A percentile compares a stretch with the other conserved stretches of the same genome.
These are phyloP conservation scores for Parnassius orleans DNA, from an alignment of 2,888 invertebrate genomes.

Conservation along the genomic window DNA sequence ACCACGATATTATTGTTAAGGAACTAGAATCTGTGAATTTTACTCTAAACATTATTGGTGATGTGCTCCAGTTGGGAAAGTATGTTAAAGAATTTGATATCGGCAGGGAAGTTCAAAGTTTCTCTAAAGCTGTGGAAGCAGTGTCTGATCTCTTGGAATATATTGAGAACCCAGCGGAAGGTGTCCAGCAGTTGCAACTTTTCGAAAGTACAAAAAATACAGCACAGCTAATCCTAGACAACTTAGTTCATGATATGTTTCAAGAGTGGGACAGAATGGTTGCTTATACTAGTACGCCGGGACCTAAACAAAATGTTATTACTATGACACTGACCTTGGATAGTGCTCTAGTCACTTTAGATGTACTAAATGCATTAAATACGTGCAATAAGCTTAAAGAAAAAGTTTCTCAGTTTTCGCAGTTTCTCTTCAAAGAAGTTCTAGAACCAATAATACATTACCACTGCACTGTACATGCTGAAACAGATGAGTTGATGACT, in stretches of 20 bases:
- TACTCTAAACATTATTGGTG: slow-evolving; percentile 70
- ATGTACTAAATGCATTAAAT: slow-evolving; percentile 64
- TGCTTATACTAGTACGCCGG: slow-evolving; percentile 52
- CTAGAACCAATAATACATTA: slow-evolving; percentile 80
- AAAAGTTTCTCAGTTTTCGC: slow-evolving; percentile 80
- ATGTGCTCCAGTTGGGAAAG: slow-evolving; percentile 58
- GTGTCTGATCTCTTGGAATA: slow-evolving; percentile 69
- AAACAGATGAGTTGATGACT: slow-evolving; percentile 55
- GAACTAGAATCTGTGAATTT: slow-evolving; percentile 80
- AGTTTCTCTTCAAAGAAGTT: slow-evolving; percentile 79
- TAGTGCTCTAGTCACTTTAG: slow-evolving; percentile 44
- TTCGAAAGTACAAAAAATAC: slow-evolving; percentile 70
- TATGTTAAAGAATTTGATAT: slow-evolving; percentile 61
- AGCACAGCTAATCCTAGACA: slow-evolving; percentile 65
- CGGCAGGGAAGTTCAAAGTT: slow-evolving; percentile 56
- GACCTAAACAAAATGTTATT: slow-evolving; percentile 49
- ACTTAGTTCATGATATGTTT: slow-evolving; percentile 67
- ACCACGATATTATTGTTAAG: slow-evolving; percentile 78
- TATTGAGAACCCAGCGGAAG: slow-evolving; percentile 67
- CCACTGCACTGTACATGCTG: slow-evolving; percentile 63
- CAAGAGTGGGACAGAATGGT: slow-evolving; percentile 76
- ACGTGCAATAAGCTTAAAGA: slow-evolving; percentile 61
- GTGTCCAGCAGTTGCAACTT: slow-evolving; percentile 75
- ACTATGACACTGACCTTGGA: slow-evolving; percentile 60
- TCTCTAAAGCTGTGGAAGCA: slow-evolving; percentile 70